phyloP scores from a whole-genome alignment of 2,888 invertebrate genomes.

The Megaustenia siamemsis region DNA sequence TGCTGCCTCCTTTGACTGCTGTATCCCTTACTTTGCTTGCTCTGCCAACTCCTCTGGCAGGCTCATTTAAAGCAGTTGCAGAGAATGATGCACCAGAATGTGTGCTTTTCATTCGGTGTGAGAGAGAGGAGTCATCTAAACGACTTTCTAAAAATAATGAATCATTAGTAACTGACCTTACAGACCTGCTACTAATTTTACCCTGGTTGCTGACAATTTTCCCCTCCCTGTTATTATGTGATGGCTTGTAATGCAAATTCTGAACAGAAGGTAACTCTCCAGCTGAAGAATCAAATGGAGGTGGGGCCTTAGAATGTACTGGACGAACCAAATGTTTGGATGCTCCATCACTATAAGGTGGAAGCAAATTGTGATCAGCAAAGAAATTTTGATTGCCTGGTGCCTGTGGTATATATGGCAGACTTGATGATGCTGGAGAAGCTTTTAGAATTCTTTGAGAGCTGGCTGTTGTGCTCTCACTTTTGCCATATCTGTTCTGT shows the following conservation, averaged over 20 bases:
- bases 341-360: neutral
- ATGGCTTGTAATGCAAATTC: conserved; percentile 13
- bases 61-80: conserved; percentile 1
- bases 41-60: neutral
- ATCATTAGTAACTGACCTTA: neutral
- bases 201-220: neutral
- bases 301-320: neutral
- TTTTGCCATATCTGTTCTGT: neutral
- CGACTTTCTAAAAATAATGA: neutral
- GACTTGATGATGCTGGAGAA: neutral
- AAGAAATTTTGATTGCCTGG: neutral
- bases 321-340: neutral
- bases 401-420: neutral
- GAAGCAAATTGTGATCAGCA: neutral
- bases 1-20: neutral
- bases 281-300: neutral
- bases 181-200: conserved; percentile 9
- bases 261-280: conserved; percentile 4
- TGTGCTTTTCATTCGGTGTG: neutral
- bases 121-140: neutral
- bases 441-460: conserved; percentile 18
- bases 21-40: neutral
- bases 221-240: neutral
- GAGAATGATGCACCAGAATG: conserved; percentile 6
- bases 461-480: neutral